Conservation (phyloP, 2,888 invertebrate genomes). For the Drosophila phalerata region DNA sequence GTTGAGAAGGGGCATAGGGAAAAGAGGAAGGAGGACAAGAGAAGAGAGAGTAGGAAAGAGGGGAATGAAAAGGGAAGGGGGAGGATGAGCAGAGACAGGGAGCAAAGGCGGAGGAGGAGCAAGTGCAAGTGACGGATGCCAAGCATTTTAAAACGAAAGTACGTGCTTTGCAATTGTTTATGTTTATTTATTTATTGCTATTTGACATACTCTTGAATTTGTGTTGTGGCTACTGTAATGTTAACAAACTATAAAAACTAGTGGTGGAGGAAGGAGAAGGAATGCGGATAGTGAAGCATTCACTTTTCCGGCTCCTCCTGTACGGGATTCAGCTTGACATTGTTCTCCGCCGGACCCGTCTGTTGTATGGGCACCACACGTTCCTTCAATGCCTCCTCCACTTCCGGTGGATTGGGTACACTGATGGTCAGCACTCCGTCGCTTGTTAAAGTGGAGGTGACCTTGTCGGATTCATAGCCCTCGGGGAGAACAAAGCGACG, state of each 20-base stretch:
- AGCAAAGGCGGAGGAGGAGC: neutral
- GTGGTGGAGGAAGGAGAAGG: too few species aligned
- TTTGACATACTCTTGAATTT: constrained; percentile 10
- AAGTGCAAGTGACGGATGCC: constrained; percentile 41
- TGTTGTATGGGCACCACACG: constrained; percentile 88
- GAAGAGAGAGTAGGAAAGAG: too few species aligned
- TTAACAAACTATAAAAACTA: neutral
- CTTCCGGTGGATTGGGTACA: constrained; percentile 87
- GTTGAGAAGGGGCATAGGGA: too few species aligned
- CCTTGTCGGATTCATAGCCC: constrained; percentile 90
- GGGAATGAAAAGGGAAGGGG: too few species aligned
- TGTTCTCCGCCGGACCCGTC: constrained; percentile 85
- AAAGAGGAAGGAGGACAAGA: neutral
- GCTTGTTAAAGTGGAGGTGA: constrained; percentile 90
- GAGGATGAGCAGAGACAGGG: too few species aligned
- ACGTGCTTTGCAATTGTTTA: constrained; percentile 24
- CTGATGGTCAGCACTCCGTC: constrained; percentile 90
- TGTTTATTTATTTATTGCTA: constrained; percentile 17
- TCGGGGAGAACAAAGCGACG: constrained; percentile 91
- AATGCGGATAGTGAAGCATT: neutral
- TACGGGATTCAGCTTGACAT: constrained; percentile 34
- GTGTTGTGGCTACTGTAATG: constrained; percentile 7
- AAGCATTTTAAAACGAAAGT: constrained; percentile 43
- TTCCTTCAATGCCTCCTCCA: constrained; percentile 84
- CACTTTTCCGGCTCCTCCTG: constrained; percentile 12